These are phyloP conservation scores for Bembecia ichneumoniformis DNA, from an alignment of 2,888 invertebrate species.

Conservation along the genomic window DNA sequence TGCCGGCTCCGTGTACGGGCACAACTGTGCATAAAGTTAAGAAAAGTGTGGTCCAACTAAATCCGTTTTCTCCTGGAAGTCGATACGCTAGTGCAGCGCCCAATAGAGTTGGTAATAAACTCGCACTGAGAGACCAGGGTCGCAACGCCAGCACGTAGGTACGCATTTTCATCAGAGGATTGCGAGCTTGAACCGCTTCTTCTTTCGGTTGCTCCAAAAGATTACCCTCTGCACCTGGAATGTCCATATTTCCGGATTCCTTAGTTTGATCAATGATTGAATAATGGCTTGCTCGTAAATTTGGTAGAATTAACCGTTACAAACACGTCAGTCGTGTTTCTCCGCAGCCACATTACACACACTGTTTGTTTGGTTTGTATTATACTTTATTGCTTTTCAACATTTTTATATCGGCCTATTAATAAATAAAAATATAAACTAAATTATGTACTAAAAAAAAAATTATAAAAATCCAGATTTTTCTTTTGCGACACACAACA, in stretches of 20 bases:
- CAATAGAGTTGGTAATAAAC: conserved; percentile 90
- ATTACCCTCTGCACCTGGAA: conserved; percentile 52
- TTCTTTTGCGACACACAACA: no score
- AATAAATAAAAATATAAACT: no score
- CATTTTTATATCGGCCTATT: no score
- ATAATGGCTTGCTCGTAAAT: not conserved
- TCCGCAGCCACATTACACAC: no score
- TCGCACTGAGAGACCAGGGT: conserved; percentile 95
- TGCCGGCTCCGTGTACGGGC: conserved; percentile 95
- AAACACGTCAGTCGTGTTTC: no score
- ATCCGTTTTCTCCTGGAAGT: conserved; percentile 79
- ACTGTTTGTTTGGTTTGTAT: no score
- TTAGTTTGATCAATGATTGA: conserved; percentile 10
- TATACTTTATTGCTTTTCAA: no score
- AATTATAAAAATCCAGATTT: no score
- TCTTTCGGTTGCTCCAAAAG: conserved; percentile 59
- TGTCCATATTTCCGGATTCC: conserved; percentile 43
- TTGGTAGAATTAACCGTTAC: no score
- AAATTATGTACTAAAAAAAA: no score
- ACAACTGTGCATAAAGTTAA: conserved; percentile 89
- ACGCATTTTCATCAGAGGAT: conserved; percentile 86
- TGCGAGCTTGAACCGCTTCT: conserved; percentile 36
- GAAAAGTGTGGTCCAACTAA: conserved; percentile 84
- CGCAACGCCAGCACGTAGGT: conserved; percentile 90
- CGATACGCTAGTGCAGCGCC: conserved; percentile 93